Evolutionary conservation across 2,888 invertebrate species (phyloP), one percentile per base, ranked within the genome.

Genomic region (Pterobdella sp.): DNA sequence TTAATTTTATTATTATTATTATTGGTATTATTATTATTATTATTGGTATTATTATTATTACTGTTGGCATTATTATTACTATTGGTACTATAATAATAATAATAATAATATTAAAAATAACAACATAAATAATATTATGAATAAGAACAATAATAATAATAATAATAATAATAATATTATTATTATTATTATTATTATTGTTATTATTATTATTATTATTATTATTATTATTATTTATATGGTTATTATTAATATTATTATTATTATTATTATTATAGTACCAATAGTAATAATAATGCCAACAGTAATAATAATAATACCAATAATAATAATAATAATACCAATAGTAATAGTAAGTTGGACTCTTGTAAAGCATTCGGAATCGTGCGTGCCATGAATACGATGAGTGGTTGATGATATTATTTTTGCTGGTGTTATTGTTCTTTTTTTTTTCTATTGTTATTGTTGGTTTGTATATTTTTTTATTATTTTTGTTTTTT

Each of bases 351-450:
- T 35, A 65, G 32, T 65, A 35, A n/a, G 14, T 18, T 49, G 29
- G 2, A n/a, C 37, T 42, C 1, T 42, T 37, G 68, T 86, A 88
- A 94, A 76, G 93, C 94, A 36, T 94, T 94, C 60, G 94, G 94
- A 76, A 92, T 93, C 68, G 91, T 93, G 10, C 92, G 92, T 1
- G 94, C 94, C 85, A 88, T 94, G 76, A 89, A 90, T 78, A 89
- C n/a, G n/a, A n/a, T n/a, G n/a, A n/a, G n/a, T n/a, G n/a, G n/a
- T n/a, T n/a, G n/a, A n/a, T n/a, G n/a, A n/a, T n/a, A n/a, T n/a
- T 35, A 32, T 2, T 66, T 4, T n/a, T 66, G 29, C 3, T 1
- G 1, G 29, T 2, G 10, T 31, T 32, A 31, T 14, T 66, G 35
- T 10, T 66, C n/a, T 66, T 66, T 3, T 34, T 66, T 10, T 10